Base-by-base conservation (phyloP, 2,888 invertebrate genomes). In the Erebia ligea region DNA sequence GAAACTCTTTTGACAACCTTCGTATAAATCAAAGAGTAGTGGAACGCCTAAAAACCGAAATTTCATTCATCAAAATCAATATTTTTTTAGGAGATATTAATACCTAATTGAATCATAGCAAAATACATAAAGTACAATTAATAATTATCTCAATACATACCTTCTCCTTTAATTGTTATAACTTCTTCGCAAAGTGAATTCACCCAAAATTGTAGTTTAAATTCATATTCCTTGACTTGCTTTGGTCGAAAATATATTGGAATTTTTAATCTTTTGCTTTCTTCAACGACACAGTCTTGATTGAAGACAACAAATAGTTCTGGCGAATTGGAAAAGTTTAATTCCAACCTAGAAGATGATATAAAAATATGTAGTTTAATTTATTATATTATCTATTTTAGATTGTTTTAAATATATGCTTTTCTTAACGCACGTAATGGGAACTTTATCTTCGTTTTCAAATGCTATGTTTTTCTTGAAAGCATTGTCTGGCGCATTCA, bases 201-300 rank as follows among this genome's bases (percentile, higher is more conserved):
- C 0, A 95, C 87, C 79, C 88, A 89, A 81, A 95, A 94, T 62
- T 87, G 83, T 21, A 95, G 74, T 58, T 86, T 90, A 59, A 94
- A 93, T 71, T 89, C 87, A 76, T 95, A 95, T 67, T 85, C 82
- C 63, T 86, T 87, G 9, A 91, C 87, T 79, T 92, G 89, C 70
- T 89, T 89, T 0, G 95, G 95, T 71, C 93, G 93, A 76, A 95
- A 95, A 78, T 83, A 89, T 67, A 95, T 90, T 0, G 89, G 80
- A 69, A 95, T 88, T 75, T 87, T 87, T 48, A 89, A 76, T n/a
- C 87, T 84, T 70, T 85, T 82, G 4, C 87, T 87, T 0, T 94
- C 86, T n/a, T 81, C 78, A 58, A 95, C 83, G 17, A 81, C 82
- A 15, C 80, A 79, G 21, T 87, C 85, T 17, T 89, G 83, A 50